Base-by-base conservation (phyloP, 1,140 invertebrate genomes). In the Trichonephila clavata region DNA sequence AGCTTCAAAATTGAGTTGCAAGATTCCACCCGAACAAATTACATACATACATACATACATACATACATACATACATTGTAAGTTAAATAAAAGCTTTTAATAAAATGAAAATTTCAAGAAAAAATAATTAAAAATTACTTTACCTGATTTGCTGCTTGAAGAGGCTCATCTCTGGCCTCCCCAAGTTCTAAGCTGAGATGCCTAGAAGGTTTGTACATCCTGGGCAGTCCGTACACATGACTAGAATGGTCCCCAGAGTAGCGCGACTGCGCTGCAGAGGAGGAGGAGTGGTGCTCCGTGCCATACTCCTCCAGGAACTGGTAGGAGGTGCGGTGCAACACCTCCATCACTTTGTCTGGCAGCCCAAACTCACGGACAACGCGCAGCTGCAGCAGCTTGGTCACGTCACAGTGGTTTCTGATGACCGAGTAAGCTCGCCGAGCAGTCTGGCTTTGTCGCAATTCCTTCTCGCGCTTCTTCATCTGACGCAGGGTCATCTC, bases 361-460 rank as follows among this genome's bases (percentile, higher is more conserved):
- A 99, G 96, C 95, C 98, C 98, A 95, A 99, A 98, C 96, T 99
- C 98, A 61, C 99, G 96, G 0, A 99, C 98, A 1, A 99, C 98
- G 10, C 98, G 96, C 92, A 99, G 96, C 80, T 98, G 97, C 59
- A 99, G 97, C 96, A 98, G 97, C 80, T 97, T 96, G 94, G 97
- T 97, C 81, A 98, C 97, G 95, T 98, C 97, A 86, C 97, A 97
- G 27, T 97, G 97, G 92, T 98, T 98, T 81, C 97, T 96, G 39
- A 98, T 97, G 95, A 98, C 96, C 92, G 97, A 96, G 90, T 98
- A 96, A 14, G 98, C 98, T 94, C 98, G 96, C 95, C 97, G 97
- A 95, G 97, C 98, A 95, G 97, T 97, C 1, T 97, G 97, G n/a
- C 97, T 97, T 94, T 97, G 97, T 71, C 97, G 96, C 80, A 99